Conservation (phyloP, 2,797 vertebrate species). For the Cossypha caffra region DNA sequence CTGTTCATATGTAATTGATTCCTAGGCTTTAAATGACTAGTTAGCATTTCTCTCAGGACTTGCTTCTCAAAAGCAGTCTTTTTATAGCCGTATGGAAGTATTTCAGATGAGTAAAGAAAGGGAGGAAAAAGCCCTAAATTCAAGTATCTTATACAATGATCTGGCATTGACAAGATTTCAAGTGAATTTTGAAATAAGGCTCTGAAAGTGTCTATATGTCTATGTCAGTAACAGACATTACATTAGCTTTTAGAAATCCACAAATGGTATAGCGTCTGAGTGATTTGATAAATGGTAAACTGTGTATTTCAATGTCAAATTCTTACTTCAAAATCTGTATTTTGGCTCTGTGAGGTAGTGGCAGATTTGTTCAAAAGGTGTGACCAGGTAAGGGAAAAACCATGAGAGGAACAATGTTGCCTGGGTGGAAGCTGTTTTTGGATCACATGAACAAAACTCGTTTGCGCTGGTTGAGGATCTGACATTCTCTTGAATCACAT, state of each 20-base stretch:
- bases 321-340: not conserved
- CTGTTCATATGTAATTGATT: not conserved
- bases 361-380: not conserved
- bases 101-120: not conserved
- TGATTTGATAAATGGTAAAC: not conserved
- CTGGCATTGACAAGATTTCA: not conserved
- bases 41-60: not conserved
- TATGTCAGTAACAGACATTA: not conserved
- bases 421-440: not conserved
- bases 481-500: not conserved
- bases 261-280: not conserved
- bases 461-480: not conserved
- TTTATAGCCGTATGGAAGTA: not conserved
- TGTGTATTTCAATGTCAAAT: not conserved
- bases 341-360: not conserved
- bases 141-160: not conserved
- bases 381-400: not conserved
- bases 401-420: fast-evolving
- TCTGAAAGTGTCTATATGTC: not conserved
- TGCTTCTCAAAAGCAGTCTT: not conserved
- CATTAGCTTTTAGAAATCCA: not conserved
- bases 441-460: not conserved
- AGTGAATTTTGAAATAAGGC: not conserved
- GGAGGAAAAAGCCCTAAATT: fast-evolving
- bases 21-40: not conserved